Evolutionary conservation across 2,888 invertebrate genomes (phyloP).

Genomic region (Andrena flavipes): DNA sequence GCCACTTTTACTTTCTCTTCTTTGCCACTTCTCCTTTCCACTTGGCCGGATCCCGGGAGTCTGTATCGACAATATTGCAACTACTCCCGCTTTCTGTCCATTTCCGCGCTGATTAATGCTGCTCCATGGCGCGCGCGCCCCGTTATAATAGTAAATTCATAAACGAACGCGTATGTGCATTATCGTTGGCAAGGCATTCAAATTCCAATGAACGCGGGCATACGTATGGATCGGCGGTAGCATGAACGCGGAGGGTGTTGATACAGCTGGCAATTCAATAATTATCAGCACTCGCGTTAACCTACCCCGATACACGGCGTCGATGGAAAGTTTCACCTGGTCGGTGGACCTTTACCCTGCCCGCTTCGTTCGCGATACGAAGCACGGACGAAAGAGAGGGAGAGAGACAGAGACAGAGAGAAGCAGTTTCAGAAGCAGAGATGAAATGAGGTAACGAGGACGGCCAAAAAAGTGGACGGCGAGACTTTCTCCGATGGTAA

Average conservation of each 20-base stretch:
- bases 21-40: not conserved
- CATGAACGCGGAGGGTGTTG: constrained; percentile 28
- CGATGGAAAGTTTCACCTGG: constrained; percentile 14
- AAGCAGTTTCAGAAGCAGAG: no score
- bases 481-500: constrained; percentile 28
- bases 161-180: constrained; percentile 45
- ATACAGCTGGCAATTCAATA: constrained; percentile 50
- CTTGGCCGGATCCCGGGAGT: not conserved
- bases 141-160: constrained; percentile 47
- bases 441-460: not conserved
- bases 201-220: constrained; percentile 47
- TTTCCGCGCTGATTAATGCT: constrained; percentile 66
- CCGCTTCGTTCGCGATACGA: constrained; percentile 14
- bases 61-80: not conserved
- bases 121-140: constrained; percentile 24
- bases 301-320: not conserved
- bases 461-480: not conserved
- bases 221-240: constrained; percentile 6
- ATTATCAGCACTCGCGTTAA: constrained; percentile 37
- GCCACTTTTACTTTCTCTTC: not conserved
- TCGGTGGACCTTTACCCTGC: not conserved
- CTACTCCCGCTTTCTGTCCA: constrained; percentile 12
- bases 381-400: not conserved
- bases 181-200: constrained; percentile 41
- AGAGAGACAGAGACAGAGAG: not conserved